Evolutionary conservation across 2,113 vertebrate species (phyloP), one percentile per base, ranked within the genome.

Genomic region (Lamprologus ornatipinnis): DNA sequence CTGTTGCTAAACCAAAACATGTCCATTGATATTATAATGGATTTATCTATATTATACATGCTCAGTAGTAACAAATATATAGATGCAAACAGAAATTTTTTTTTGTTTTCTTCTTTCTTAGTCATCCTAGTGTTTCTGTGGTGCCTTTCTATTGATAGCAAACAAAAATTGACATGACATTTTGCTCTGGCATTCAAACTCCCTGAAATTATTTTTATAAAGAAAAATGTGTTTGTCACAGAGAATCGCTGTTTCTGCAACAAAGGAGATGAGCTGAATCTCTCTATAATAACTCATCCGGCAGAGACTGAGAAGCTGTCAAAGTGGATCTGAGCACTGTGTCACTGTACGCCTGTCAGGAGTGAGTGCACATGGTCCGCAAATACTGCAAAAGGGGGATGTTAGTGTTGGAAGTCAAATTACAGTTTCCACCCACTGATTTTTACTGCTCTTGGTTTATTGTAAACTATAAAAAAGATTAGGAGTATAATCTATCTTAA

Each of bases 401-500:
- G 26, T 33, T 78, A 13, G 70, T 42, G 51, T 63, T 83, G 26
- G 49, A 86, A 82, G 51, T 49, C 31, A 80, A 78, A 85, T 73
- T 4, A 84, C 49, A 19, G 23, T 26, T 78, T 83, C 78, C 63
- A 49, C 80, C 86, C 91, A 31, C 49, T 87, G 83, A 55, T 82
- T 92, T 75, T 92, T 85, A 91, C 87, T 84, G 33, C 80, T 83
- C 40, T 63, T 26, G 47, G 75, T 89, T 91, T 82, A 85, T 53
- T 57, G 58, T 17, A 26, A 57, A 53, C 51, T 9, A 70, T 86
- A 87, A 87, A 90, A 42, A 70, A 40, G 31, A 87, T 33, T 42
- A 80, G 42, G 58, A 84, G 45, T 80, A 84, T 83, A 68, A 80
- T 75, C 63, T 23, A 45, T 23, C 23, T 73, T 40, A 83, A 84